A percentile compares a stretch with the other conserved stretches of the same genome.
Evolutionary conservation across 2,113 vertebrate genomes (phyloP).

Genomic region (Anarhynchus alexandrinus): DNA sequence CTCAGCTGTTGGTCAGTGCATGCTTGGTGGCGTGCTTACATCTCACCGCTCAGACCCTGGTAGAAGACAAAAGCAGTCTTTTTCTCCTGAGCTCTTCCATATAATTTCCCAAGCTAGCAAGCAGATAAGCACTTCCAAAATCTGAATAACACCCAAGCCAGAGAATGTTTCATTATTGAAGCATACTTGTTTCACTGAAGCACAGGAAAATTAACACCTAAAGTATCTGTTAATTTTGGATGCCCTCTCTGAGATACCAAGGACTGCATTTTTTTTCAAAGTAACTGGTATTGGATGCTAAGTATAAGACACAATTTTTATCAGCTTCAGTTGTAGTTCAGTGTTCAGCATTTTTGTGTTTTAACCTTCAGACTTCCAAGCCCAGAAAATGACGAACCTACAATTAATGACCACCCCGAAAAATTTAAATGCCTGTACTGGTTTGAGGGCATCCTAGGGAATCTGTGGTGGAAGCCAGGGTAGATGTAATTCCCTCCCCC

Average conservation of each 20-base stretch:
- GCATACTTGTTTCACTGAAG: neutral
- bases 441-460: neutral
- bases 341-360: neutral
- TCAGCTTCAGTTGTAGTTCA: neutral
- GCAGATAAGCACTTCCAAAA: neutral
- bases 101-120: neutral
- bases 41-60: rapidly evolving
- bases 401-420: neutral
- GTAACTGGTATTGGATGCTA: neutral
- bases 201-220: neutral
- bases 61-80: neutral
- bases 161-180: neutral
- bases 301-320: neutral
- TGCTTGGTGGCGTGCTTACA: rapidly evolving
- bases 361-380: neutral
- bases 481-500: neutral
- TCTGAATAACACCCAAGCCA: neutral
- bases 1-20: neutral
- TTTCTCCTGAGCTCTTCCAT: neutral
- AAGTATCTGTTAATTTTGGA: neutral
- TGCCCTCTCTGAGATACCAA: neutral
- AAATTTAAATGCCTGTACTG: neutral
- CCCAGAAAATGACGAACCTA: neutral
- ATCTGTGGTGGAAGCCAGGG: neutral
- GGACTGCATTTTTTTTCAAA: neutral